These are phyloP conservation scores for Psephotus haematonotus DNA, from an alignment of 2,113 vertebrate species.

Conservation along the genomic window DNA sequence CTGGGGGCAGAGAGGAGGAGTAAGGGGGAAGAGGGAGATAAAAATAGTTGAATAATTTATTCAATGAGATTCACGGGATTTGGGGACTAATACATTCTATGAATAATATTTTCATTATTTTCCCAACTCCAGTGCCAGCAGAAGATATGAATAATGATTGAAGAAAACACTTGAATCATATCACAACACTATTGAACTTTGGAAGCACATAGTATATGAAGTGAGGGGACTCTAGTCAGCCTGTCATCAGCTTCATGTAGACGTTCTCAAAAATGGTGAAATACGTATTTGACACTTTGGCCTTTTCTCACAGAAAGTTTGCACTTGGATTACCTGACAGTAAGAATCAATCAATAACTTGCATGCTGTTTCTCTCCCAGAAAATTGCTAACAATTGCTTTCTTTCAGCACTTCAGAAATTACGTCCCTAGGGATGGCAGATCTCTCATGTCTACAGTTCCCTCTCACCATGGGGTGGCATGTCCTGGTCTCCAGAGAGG, in stretches of 20 bases:
- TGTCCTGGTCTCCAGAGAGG: not conserved
- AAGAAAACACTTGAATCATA: constrained; percentile 33
- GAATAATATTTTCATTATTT: constrained; percentile 65
- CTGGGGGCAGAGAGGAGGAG: not conserved
- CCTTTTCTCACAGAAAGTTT: constrained; percentile 31
- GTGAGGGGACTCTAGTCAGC: not conserved
- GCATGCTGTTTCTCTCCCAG: not conserved
- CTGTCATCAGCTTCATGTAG: not conserved
- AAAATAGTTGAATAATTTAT: constrained; percentile 28
- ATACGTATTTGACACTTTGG: constrained; percentile 19
- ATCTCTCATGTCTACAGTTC: not conserved
- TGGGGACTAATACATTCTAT: constrained; percentile 32
- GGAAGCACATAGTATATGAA: not conserved
- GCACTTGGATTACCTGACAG: constrained; percentile 13
- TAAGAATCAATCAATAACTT: constrained; percentile 35
- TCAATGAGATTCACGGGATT: constrained; percentile 59
- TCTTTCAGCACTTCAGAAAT: constrained; percentile 1
- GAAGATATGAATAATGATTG: constrained; percentile 51
- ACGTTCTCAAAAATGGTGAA: not conserved
- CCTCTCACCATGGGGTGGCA: not conserved
- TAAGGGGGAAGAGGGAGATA: not conserved
- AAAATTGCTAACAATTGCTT: constrained; percentile 33
- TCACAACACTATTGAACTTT: constrained; percentile 12
- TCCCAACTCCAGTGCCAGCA: not conserved
- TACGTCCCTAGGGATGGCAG: not conserved